Conservation (phyloP, 2,888 invertebrate genomes). For the Phorcus lineatus region DNA sequence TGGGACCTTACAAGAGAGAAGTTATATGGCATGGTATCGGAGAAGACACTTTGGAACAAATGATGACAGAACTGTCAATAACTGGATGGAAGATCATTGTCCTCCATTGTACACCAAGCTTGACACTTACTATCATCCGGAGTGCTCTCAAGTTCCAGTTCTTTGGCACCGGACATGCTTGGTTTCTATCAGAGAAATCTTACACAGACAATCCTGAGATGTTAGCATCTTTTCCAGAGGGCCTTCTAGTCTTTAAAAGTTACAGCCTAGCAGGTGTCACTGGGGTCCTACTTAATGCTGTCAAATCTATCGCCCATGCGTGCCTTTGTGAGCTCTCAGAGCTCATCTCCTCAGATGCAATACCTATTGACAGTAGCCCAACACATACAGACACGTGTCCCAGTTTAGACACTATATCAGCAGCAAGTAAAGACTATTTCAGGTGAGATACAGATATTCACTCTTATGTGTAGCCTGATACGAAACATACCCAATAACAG, state of each 20-base stretch:
- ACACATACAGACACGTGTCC: conserved; percentile 1
- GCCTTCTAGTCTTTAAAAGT: conserved; percentile 53
- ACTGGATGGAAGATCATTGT: conserved; percentile 51
- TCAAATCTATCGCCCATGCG: conserved; percentile 31
- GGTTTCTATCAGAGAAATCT: conserved; percentile 63
- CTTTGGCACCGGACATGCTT: conserved; percentile 64
- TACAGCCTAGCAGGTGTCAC: conserved; percentile 36
- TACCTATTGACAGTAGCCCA: neutral
- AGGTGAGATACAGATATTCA: neutral
- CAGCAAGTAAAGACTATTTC: neutral
- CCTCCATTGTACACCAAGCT: conserved; percentile 50
- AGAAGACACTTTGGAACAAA: conserved; percentile 25
- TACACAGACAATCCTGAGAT: conserved; percentile 33
- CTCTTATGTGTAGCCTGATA: too few species aligned
- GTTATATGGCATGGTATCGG: conserved; percentile 21
- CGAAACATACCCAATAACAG: too few species aligned
- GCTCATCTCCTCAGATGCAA: conserved; percentile 2
- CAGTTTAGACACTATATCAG: neutral
- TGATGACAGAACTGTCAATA: conserved; percentile 40
- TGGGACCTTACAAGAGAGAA: conserved; percentile 30
- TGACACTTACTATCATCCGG: conserved; percentile 50
- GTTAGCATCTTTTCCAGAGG: conserved; percentile 39
- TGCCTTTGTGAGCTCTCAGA: conserved; percentile 33
- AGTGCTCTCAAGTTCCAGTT: conserved; percentile 51
- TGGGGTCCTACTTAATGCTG: conserved; percentile 30